These are phyloP conservation scores for Meta bourneti DNA, from an alignment of 2,888 invertebrate species.

Conservation along the genomic window DNA sequence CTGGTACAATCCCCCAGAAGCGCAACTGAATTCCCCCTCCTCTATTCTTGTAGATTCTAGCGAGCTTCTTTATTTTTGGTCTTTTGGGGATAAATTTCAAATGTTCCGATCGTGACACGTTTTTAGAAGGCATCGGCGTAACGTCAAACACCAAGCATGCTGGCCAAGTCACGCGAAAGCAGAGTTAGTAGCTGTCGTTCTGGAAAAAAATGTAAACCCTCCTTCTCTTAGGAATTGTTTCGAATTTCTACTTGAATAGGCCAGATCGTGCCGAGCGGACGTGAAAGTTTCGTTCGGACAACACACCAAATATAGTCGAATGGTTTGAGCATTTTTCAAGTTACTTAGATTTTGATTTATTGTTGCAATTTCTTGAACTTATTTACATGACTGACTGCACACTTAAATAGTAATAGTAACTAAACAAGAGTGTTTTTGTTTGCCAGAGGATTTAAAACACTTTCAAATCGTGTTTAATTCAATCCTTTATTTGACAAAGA, in stretches of 20 bases:
- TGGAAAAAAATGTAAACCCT: conserved; percentile 28
- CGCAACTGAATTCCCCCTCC: neutral
- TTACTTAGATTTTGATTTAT: too few relatives aligned
- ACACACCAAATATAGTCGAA: too few relatives aligned
- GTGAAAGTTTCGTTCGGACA: neutral
- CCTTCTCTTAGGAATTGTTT: conserved; percentile 5
- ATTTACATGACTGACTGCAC: too few relatives aligned
- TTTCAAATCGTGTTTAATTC: too few relatives aligned
- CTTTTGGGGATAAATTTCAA: conserved; percentile 68
- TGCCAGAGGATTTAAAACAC: too few relatives aligned
- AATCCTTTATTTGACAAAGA: too few relatives aligned
- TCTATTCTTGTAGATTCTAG: conserved; percentile 17
- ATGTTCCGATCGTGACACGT: conserved; percentile 58
- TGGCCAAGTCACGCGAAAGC: conserved; percentile 28
- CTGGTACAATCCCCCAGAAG: conserved; percentile 48
- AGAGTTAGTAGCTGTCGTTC: conserved; percentile 46
- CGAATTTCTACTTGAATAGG: conserved; percentile 5
- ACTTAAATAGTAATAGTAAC: too few relatives aligned
- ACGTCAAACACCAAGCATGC: neutral
- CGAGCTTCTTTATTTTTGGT: conserved; percentile 27
- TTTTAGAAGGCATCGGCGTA: conserved; percentile 25
- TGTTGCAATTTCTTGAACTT: too few relatives aligned
- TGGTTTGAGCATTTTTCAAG: too few relatives aligned
- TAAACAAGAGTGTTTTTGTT: too few relatives aligned
- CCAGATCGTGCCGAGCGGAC: conserved; percentile 11